These are phyloP conservation scores for Musca vetustissima DNA, from an alignment of 1,140 invertebrate species.

Conservation along the genomic window DNA sequence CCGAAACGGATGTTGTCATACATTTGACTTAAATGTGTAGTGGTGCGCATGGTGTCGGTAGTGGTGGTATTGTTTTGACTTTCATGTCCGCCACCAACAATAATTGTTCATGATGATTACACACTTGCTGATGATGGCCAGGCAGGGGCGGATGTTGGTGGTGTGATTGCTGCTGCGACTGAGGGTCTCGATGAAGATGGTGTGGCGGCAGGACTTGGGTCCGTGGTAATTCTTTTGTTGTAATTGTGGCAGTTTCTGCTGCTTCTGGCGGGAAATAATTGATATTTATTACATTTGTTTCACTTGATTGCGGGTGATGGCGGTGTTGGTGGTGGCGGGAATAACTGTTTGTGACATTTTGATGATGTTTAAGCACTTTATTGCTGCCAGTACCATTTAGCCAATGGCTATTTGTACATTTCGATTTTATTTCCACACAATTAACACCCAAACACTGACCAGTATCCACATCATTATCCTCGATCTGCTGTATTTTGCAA, in stretches of 20 bases:
- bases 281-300: too few species aligned
- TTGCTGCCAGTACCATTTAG: too few species aligned
- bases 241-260: background rate
- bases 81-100: background rate
- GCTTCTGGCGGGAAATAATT: background rate
- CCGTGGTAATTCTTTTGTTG: background rate
- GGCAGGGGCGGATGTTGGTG: background rate
- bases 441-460: too few species aligned
- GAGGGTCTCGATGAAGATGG: background rate
- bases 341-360: too few species aligned
- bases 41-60: background rate
- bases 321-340: too few species aligned
- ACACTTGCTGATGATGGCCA: background rate
- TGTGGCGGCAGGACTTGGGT: background rate
- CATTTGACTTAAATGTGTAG: conserved; percentile 5
- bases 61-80: conserved; percentile 7
- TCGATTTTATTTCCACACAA: too few species aligned
- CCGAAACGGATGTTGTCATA: too few species aligned
- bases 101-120: background rate
- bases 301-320: too few species aligned
- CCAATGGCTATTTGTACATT: too few species aligned
- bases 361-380: too few species aligned
- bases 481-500: too few species aligned
- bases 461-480: too few species aligned
- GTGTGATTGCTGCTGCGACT: background rate